Conservation (phyloP, 2,888 invertebrate genomes). For the Parnassius apollo region DNA sequence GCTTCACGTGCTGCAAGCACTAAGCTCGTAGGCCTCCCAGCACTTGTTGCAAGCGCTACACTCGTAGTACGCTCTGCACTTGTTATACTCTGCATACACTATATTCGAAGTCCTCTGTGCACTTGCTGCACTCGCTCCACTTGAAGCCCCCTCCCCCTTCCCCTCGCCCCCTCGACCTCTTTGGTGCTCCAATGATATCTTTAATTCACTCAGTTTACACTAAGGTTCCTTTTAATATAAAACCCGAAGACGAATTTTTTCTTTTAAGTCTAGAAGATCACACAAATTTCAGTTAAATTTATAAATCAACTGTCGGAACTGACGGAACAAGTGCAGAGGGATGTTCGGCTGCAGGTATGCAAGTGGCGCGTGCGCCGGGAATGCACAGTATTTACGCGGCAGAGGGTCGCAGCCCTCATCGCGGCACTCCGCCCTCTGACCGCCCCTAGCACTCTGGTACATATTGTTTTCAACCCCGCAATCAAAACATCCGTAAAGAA, state of each 20-base stretch:
- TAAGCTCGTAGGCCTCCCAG: too few relatives aligned
- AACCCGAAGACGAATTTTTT: too few relatives aligned
- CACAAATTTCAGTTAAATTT: background rate
- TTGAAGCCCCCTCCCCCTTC: conserved; percentile 1
- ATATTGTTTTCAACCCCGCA: conserved; percentile 26
- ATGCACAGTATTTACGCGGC: conserved; percentile 17
- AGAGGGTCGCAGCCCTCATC: conserved; percentile 22
- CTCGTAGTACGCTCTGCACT: too few relatives aligned
- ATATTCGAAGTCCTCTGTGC: too few relatives aligned
- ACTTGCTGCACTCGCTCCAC: too few relatives aligned
- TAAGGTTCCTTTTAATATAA: too few relatives aligned
- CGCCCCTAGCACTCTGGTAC: conserved; percentile 18
- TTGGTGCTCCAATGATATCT: too few relatives aligned
- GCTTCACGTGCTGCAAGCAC: conserved; percentile 2
- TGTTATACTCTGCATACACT: too few relatives aligned
- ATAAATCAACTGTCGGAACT: conserved; percentile 20
- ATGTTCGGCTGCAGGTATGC: conserved; percentile 15
- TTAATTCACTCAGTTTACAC: too few relatives aligned
- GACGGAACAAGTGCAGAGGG: conserved; percentile 18
- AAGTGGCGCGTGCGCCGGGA: conserved; percentile 27
- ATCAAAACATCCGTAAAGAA: conserved; percentile 24
- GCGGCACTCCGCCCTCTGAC: conserved; percentile 24
- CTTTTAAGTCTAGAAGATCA: too few relatives aligned
- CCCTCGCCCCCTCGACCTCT: too few relatives aligned
- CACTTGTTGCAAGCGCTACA: too few relatives aligned